These are phyloP conservation scores for Lagopus leucura DNA, from an alignment of 2,113 vertebrate genomes.

Conservation along the genomic window DNA sequence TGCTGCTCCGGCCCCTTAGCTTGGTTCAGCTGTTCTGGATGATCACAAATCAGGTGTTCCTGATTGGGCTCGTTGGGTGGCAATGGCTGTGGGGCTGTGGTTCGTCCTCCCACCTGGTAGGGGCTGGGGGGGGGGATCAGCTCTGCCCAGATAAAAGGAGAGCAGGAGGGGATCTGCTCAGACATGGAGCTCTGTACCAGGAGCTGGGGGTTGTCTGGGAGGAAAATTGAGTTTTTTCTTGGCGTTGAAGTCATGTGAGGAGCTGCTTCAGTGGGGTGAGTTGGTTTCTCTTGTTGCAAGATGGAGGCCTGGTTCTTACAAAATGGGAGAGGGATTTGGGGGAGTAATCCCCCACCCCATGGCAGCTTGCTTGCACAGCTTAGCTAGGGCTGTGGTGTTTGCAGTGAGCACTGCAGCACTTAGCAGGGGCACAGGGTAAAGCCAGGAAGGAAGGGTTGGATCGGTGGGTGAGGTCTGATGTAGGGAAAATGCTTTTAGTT, in stretches of 20 bases:
- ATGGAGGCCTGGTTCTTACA: background rate
- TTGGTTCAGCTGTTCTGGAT: background rate
- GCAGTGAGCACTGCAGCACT: fast-evolving
- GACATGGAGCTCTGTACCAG: fast-evolving
- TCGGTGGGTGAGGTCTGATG: fast-evolving
- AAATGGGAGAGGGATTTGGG: background rate
- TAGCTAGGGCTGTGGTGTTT: too few relatives aligned
- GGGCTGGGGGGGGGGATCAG: background rate
- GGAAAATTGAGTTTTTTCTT: background rate
- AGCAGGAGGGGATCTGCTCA: background rate
- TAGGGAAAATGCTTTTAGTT: background rate
- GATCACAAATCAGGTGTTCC: background rate
- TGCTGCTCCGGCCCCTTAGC: background rate
- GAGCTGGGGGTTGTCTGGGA: fast-evolving
- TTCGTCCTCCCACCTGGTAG: background rate
- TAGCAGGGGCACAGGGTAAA: background rate
- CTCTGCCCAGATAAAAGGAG: background rate
- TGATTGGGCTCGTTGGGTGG: fast-evolving
- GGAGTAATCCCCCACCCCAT: fast-evolving
- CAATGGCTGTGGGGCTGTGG: background rate
- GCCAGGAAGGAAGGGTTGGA: fast-evolving
- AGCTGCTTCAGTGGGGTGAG: background rate
- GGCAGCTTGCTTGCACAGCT: background rate
- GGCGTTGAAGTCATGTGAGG: fast-evolving
- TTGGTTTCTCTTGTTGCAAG: fast-evolving